These are phyloP conservation scores for Euzetes globulus DNA, from an alignment of 2,888 invertebrate genomes.

Conservation along the genomic window DNA sequence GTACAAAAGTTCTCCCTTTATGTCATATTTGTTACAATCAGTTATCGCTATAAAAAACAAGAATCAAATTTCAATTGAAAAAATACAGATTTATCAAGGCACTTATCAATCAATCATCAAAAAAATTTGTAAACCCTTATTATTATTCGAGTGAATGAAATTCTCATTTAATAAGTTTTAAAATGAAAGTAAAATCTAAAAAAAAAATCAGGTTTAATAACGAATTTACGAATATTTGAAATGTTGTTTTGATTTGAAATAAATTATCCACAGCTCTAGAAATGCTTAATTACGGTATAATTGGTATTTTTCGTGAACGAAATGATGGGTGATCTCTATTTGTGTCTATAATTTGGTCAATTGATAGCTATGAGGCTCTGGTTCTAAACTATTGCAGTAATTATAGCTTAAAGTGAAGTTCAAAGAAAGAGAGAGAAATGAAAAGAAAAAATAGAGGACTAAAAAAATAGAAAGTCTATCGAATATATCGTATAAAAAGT, in stretches of 20 bases:
- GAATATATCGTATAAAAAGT: slow-evolving; percentile 3
- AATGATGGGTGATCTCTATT: background rate
- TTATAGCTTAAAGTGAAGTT: slow-evolving; percentile 4
- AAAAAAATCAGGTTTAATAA: no score
- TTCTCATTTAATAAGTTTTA: no score
- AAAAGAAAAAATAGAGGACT: background rate
- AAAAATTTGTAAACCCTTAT: no score
- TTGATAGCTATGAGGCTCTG: slow-evolving; percentile 1
- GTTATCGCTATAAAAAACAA: background rate
- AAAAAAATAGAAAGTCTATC: background rate
- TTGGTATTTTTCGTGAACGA: background rate
- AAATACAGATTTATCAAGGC: no score
- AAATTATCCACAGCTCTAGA: background rate
- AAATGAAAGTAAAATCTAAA: no score
- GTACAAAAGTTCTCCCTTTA: background rate
- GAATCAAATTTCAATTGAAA: background rate
- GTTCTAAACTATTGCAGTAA: background rate
- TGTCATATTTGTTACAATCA: background rate
- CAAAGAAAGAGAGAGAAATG: background rate
- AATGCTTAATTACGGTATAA: slow-evolving; percentile 3
- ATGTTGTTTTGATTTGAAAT: no score
- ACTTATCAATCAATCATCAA: background rate
- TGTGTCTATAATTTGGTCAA: slow-evolving; percentile 24
- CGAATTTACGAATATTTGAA: no score
- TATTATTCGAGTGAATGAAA: no score